Conservation (phyloP, 2,113 vertebrate genomes). For the Manacus vitellinus region DNA sequence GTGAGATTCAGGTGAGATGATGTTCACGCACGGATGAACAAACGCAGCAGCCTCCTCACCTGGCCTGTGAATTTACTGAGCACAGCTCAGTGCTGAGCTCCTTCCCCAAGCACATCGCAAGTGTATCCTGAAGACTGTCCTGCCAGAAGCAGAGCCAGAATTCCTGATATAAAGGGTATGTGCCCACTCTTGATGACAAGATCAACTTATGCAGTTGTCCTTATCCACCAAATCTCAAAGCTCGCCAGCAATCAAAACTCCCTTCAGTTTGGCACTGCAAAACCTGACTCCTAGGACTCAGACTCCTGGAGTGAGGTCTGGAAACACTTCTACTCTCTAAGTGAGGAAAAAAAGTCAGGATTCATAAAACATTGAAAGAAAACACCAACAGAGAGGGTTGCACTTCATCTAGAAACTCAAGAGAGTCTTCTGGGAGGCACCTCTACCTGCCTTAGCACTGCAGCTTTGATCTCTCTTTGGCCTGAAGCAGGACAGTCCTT, state of each 20-base stretch:
- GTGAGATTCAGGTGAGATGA: background rate
- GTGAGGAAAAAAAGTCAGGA: background rate
- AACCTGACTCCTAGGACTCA: background rate
- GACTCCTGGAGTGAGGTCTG: background rate
- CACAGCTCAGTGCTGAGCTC: background rate
- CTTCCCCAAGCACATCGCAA: background rate
- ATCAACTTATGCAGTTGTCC: background rate
- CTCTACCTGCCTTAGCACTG: fast-evolving
- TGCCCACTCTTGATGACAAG: background rate
- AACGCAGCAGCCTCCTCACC: background rate
- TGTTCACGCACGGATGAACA: fast-evolving
- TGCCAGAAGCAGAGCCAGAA: background rate
- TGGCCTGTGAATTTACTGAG: background rate
- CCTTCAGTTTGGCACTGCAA: background rate
- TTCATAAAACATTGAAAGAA: background rate
- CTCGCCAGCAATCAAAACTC: background rate
- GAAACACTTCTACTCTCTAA: background rate
- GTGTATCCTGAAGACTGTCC: fast-evolving
- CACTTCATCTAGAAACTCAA: background rate
- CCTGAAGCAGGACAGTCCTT: background rate
- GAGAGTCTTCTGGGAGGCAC: background rate
- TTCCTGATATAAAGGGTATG: background rate
- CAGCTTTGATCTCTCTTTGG: background rate
- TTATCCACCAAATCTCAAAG: background rate
- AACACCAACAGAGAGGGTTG: background rate